Evolutionary conservation across 1,140 invertebrate species (phyloP).

Genomic region (fruit fly (Drosophila melanogaster)): DNA sequence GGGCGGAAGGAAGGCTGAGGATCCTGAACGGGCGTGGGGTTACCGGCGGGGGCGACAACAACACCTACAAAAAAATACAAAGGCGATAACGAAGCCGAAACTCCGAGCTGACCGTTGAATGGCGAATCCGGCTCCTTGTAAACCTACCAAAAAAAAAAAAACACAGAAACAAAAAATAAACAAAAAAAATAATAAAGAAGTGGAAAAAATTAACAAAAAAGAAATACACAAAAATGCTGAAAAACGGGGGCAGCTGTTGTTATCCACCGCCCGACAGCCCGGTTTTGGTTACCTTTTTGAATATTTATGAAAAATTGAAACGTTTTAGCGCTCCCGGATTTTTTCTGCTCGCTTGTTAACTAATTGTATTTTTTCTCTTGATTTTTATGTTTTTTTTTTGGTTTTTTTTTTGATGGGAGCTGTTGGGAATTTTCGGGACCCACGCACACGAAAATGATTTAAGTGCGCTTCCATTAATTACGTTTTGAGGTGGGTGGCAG

Average conservation of each 20-base stretch:
- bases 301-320: constrained; percentile 84
- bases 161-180: constrained; percentile 18
- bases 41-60: constrained; percentile 7
- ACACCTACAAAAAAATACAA: constrained; percentile 58
- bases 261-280: constrained; percentile 27
- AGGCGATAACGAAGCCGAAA: constrained; percentile 66
- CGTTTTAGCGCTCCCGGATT: constrained; percentile 73
- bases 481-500: constrained; percentile 28
- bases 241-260: constrained; percentile 66
- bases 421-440: constrained; percentile 44
- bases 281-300: constrained; percentile 75
- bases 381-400: constrained; percentile 6
- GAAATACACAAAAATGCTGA: constrained; percentile 1
- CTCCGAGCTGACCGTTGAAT: constrained; percentile 53
- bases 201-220: constrained; percentile 20
- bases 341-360: constrained; percentile 74
- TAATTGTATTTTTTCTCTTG: constrained; percentile 70
- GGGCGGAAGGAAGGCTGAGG: background rate
- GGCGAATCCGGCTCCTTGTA: constrained; percentile 35
- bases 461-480: constrained; percentile 81
- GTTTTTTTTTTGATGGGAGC: constrained; percentile 7
- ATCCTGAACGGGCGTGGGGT: background rate
- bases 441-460: constrained; percentile 81
- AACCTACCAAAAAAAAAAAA: constrained; percentile 10
- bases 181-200: background rate